Percentiles rank a stretch among this genome's conserved stretches.
These are phyloP conservation scores for Scopus umbretta DNA, from an alignment of 2,113 vertebrate genomes.

Conservation along the genomic window DNA sequence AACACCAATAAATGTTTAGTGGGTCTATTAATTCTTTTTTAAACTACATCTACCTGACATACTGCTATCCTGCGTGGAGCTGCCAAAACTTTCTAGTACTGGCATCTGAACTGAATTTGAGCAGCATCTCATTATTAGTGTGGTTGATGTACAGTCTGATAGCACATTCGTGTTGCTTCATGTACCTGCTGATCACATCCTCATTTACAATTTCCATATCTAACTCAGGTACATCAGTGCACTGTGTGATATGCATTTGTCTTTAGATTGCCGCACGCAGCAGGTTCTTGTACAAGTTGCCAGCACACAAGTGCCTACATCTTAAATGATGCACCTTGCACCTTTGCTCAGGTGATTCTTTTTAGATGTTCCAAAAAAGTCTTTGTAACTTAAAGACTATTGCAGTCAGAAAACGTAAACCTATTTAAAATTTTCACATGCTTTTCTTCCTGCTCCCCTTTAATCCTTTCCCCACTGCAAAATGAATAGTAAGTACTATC, in stretches of 20 bases:
- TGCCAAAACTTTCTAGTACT: background rate
- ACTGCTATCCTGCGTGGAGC: background rate
- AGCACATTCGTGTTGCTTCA: background rate
- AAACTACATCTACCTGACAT: background rate
- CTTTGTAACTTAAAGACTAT: background rate
- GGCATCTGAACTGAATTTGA: background rate
- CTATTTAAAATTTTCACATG: background rate
- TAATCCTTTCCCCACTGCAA: background rate
- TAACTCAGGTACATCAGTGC: background rate
- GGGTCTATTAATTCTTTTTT: background rate
- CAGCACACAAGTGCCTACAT: background rate
- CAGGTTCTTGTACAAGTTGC: background rate
- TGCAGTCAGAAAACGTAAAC: background rate
- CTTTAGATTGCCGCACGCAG: background rate
- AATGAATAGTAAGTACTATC: background rate
- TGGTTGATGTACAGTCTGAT: background rate
- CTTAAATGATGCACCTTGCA: background rate
- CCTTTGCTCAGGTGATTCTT: background rate
- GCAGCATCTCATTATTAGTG: background rate
- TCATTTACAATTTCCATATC: background rate
- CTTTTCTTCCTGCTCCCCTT: background rate
- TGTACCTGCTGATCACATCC: background rate
- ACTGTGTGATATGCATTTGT: rapidly evolving
- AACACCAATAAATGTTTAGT: background rate
- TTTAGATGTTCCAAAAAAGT: background rate